Evolutionary conservation across 2,888 invertebrate species (phyloP).

Genomic region (Hartigia nigra): DNA sequence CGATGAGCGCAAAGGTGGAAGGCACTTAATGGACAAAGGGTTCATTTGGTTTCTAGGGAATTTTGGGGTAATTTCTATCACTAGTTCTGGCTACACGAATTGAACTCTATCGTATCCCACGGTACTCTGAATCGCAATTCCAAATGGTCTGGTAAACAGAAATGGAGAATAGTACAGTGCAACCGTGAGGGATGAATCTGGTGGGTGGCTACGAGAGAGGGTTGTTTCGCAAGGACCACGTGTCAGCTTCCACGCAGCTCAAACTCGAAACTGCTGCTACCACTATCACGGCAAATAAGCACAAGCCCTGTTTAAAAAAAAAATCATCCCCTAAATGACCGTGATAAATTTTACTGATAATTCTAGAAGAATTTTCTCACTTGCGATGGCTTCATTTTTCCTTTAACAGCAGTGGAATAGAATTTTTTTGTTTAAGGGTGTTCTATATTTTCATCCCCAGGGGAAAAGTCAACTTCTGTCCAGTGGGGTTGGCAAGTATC

Average conservation of each 20-base stretch:
- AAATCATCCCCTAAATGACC: background rate
- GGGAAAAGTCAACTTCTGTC: background rate
- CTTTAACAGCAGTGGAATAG: background rate
- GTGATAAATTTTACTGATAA: background rate
- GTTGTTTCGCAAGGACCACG: conserved; percentile 24
- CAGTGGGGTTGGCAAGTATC: background rate
- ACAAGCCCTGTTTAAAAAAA: background rate
- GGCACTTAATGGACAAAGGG: background rate
- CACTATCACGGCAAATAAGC: background rate
- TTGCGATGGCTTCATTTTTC: background rate
- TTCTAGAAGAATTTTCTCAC: background rate
- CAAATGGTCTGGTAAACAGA: background rate
- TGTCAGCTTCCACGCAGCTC: conserved; percentile 32
- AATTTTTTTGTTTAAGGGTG: too few species aligned
- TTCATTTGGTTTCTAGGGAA: background rate
- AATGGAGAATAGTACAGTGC: background rate
- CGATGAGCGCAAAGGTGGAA: background rate
- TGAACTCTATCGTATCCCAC: background rate
- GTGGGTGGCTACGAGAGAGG: conserved; percentile 15
- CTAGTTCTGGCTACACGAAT: background rate
- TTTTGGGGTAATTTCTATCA: background rate
- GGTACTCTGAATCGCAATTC: background rate
- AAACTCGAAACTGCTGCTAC: conserved; percentile 25
- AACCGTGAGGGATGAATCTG: conserved; percentile 19
- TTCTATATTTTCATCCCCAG: background rate